Evolutionary conservation across 2,888 invertebrate species (phyloP), one percentile per base, ranked within the genome.

Genomic region (Polylopha cassiicola): DNA sequence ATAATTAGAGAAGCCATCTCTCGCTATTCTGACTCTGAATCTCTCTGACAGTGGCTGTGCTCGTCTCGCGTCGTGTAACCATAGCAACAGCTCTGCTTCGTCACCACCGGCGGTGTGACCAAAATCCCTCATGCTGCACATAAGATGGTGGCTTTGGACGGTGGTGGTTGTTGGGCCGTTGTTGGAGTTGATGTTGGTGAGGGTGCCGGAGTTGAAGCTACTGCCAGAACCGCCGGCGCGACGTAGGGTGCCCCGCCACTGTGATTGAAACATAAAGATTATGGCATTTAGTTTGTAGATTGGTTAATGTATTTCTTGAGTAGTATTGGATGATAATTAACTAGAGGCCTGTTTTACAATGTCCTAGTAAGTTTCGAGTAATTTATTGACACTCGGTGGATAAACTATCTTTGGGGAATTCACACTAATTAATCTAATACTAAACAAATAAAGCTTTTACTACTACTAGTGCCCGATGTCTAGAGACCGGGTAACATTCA

Each of bases 1-100:
- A 70, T 95, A 94, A 73, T 94, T 94, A 8, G 95, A 93, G 77
- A 95, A 94, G 7, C 95, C 96, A 61, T 95, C 95, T 73, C 94
- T 94, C 50, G 94, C 93, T 73, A 96, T 93, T 70, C 91, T 90
- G 55, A 97, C 94, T 63, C 96, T 87, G 82, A 95, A 97, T 48
- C 96, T 87, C 76, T 97, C 97, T 38, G 96, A 95, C 44, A 97
- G 86, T 50, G 93, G 94, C 57, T 91, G 92, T 57, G 88, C 89
- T 58, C 91, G 89, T 53, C 89, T 88, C 10, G 91, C 90, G 69
- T 97, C 96, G 71, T 94, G 97, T 0, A 97, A 81, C 61, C 93
- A 94, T 59, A 97, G 92, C 56, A 94, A 91, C 8, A 97, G 89
- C 75, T 97, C 96, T 0, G 94, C 93, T 65, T 96, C 95, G 72